A percentile compares a stretch with the other conserved stretches of the same genome.
Conservation (phyloP, 2,797 vertebrate species). For the Brachyalestes nurse region DNA sequence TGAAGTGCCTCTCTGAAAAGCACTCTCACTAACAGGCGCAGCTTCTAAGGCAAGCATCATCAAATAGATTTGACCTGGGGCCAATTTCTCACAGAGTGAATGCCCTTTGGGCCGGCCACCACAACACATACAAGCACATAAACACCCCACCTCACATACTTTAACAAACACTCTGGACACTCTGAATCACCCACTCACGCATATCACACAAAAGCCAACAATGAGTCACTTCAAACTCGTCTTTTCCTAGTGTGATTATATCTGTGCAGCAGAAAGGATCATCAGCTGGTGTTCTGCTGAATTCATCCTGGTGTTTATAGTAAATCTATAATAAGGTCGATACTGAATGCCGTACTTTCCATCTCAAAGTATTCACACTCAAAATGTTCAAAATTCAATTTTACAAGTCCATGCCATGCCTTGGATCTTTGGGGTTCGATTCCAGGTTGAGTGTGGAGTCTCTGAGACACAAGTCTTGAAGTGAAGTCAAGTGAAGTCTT, state of each 20-base stretch:
- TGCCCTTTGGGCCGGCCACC: background rate
- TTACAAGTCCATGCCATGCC: too few species aligned
- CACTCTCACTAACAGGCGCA: background rate
- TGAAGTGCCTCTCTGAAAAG: slow-evolving; percentile 3
- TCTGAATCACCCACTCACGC: background rate
- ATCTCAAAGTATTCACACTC: too few species aligned
- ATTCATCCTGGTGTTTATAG: background rate
- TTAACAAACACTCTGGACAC: background rate
- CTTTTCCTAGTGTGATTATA: background rate
- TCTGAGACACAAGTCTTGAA: too few species aligned
- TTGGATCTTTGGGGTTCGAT: too few species aligned
- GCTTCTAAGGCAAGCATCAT: background rate
- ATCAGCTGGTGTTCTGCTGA: background rate
- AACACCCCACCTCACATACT: background rate
- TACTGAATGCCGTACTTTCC: too few species aligned
- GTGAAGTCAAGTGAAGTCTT: too few species aligned
- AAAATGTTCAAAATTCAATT: too few species aligned
- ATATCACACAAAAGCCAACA: background rate
- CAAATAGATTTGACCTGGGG: background rate
- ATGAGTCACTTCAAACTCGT: background rate
- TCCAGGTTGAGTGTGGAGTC: too few species aligned
- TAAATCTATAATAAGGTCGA: background rate
- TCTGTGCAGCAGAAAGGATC: background rate
- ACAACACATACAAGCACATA: background rate
- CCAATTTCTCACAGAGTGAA: background rate